Evolutionary conservation across 2,888 invertebrate species (phyloP), one percentile per base, ranked within the genome.

Genomic region (Polyploca ridens): DNA sequence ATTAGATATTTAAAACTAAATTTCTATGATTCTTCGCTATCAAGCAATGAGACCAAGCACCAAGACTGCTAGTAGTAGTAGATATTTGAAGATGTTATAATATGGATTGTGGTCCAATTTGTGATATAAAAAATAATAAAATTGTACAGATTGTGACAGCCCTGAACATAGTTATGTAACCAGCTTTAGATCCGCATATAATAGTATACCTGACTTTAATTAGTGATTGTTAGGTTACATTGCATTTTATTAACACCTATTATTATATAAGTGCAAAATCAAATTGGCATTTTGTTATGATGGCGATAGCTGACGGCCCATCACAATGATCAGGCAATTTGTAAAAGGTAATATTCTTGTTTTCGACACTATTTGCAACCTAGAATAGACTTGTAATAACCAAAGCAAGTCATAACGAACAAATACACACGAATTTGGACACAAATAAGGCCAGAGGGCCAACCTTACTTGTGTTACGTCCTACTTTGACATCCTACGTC

Each of bases 91-190:
- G 27, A 1, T 27, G 1, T 27, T 27, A 27, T 27, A 27, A 2
- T 27, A 27, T 27, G 1, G 1, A 27, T 27, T 27, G 27, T 27
- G 1, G 27, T 27, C 27, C 1, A 27, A 7, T 0, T 35, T 46
- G n/a, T 46, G 41, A 41, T 41, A 2, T 46, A 1, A 46, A 46
- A 46, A 49, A 49, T 49, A 16, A 49, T 5, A 16, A 33, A 10
- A 33, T 33, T 63, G 58, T 38, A 54, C 35, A 38, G 54, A 62
- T 11, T 57, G 38, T 19, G n/a, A 14, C n/a, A 63, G 19, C 38
- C 57, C 19, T 63, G 19, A 57, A 2, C 16, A 35, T 58, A 16
- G 19, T 62, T 63, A 63, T 62, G 58, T 62, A 63, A 62, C 44
- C 41, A 33, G 33, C 54, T 57, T 57, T 35, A 62, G 58, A 63